Evolutionary conservation across 2,113 vertebrate genomes (phyloP).

Genomic region (Pterophyllum scalare): DNA sequence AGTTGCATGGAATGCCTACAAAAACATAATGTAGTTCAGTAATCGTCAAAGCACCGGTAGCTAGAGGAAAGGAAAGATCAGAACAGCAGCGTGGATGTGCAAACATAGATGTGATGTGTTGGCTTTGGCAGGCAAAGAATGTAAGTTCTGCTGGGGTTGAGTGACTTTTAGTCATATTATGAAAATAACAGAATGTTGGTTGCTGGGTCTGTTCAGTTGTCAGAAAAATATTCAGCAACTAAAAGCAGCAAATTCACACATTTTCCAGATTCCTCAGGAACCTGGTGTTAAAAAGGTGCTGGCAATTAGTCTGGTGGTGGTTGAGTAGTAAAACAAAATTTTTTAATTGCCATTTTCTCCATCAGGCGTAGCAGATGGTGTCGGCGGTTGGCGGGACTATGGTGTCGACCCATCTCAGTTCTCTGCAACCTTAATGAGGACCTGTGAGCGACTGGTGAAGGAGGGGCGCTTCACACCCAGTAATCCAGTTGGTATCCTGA

Average conservation of each 20-base stretch:
- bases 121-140: neutral
- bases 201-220: neutral
- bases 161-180: too few relatives aligned
- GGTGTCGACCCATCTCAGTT: conserved; percentile 99
- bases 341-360: conserved; percentile 4
- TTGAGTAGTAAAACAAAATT: neutral
- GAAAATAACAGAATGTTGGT: neutral
- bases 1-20: neutral
- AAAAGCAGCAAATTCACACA: too few relatives aligned
- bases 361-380: conserved; percentile 95
- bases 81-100: neutral
- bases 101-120: neutral
- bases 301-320: neutral
- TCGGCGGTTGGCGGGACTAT: conserved; percentile 98
- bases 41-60: neutral
- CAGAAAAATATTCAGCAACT: too few relatives aligned
- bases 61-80: neutral
- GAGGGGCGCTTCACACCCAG: conserved; percentile 95
- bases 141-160: too few relatives aligned
- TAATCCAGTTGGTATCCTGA: conserved; percentile 95
- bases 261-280: neutral
- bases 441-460: conserved; percentile 95
- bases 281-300: neutral
- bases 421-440: conserved; percentile 96
- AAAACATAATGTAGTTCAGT: neutral